Base-by-base conservation (phyloP, 1,140 invertebrate species). In the Adelges cooleyi region DNA sequence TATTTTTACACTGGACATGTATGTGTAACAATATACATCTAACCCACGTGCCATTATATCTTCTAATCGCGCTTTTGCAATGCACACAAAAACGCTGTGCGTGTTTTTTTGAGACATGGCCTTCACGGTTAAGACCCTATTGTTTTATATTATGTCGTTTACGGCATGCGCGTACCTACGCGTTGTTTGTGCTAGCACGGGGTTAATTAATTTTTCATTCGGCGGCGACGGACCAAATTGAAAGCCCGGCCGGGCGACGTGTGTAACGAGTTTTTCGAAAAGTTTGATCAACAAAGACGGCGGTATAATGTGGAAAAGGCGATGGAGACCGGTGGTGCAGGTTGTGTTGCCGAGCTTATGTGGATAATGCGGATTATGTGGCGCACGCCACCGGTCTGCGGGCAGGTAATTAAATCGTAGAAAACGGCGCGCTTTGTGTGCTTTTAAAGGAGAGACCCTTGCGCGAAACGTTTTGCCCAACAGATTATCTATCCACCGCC, bases 131-230 rank as follows among this genome's bases (percentile, higher is more conserved):
- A n/a, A n/a, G n/a, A n/a, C n/a, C n/a, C n/a, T n/a, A n/a, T n/a
- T n/a, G n/a, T n/a, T n/a, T n/a, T n/a, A n/a, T n/a, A n/a, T n/a
- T n/a, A n/a, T n/a, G n/a, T n/a, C n/a, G n/a, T n/a, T n/a, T n/a
- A n/a, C n/a, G n/a, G n/a, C n/a, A n/a, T n/a, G n/a, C n/a, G n/a
- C n/a, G n/a, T n/a, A n/a, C n/a, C n/a, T n/a, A n/a, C n/a, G n/a
- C n/a, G n/a, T n/a, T n/a, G n/a, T n/a, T n/a, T n/a, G n/a, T n/a
- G n/a, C n/a, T n/a, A n/a, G n/a, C n/a, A n/a, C n/a, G n/a, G 38
- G 54, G 54, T 59, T 59, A 59, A 59, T 59, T 59, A 59, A 59
- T 59, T 59, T 59, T 59, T 59, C 54, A 44, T 59, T 59, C 25
- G 4, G 22, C 40, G 23, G 38, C 25, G 54, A 59, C 36, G 40